A percentile compares a stretch with the other conserved stretches of the same genome.
phyloP scores from a whole-genome alignment of 2,113 vertebrate species.

The Conger conger region DNA sequence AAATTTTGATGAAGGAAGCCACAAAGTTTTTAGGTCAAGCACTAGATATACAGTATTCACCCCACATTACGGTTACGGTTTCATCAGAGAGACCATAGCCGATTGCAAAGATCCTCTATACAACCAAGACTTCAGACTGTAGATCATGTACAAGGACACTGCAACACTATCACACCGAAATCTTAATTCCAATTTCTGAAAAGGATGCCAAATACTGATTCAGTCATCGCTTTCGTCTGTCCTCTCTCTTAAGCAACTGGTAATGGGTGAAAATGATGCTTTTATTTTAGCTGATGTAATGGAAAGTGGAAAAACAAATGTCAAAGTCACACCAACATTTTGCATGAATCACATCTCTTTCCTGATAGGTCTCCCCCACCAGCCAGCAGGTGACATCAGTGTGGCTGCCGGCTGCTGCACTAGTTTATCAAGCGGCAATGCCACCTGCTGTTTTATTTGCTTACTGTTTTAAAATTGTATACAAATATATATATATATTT shows the following conservation, averaged over 20 bases:
- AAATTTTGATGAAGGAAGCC: no score
- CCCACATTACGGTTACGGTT: no score
- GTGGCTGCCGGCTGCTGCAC: background rate
- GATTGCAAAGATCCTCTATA: no score
- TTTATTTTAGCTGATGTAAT: background rate
- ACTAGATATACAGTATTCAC: no score
- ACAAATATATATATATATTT: background rate
- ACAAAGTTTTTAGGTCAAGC: no score
- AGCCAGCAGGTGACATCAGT: background rate
- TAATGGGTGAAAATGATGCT: background rate
- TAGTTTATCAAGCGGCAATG: constrained; percentile 51
- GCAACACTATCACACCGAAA: no score
- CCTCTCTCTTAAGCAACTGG: background rate
- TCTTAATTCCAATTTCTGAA: no score
- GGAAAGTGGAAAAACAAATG: no score
- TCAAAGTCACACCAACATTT: background rate
- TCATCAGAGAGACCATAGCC: no score
- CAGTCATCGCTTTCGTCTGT: background rate
- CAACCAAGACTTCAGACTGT: no score
- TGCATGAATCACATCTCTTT: background rate
- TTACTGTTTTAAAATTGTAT: background rate
- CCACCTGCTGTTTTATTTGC: constrained; percentile 49
- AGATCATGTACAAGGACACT: no score
- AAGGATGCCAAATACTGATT: no score
- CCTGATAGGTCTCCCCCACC: background rate